Conservation (phyloP, 2,888 invertebrate genomes). For the Pandemis cinnamomeana region DNA sequence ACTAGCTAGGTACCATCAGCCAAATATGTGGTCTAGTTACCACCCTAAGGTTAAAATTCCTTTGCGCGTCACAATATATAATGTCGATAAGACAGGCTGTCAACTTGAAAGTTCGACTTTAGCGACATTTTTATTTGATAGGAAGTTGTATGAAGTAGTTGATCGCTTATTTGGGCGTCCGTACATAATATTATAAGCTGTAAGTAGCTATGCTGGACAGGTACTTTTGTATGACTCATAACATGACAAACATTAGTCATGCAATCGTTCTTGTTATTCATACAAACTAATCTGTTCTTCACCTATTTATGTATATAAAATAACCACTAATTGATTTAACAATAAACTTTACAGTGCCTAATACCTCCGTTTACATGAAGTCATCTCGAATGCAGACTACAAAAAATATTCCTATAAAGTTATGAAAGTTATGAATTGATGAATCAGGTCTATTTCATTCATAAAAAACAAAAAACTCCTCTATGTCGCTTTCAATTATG, state of each 20-base stretch:
- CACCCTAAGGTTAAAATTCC: too few species aligned
- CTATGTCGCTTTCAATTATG: conserved; percentile 15
- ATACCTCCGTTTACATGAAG: not conserved
- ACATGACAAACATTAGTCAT: not conserved
- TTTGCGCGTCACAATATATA: too few species aligned
- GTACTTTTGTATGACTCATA: conserved; percentile 26
- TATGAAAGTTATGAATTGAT: not conserved
- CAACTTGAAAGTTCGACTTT: too few species aligned
- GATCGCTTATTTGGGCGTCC: too few species aligned
- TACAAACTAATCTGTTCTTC: conserved; percentile 10
- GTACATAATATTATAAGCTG: too few species aligned
- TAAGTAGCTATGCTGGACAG: not conserved
- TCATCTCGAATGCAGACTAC: not conserved
- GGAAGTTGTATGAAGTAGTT: too few species aligned
- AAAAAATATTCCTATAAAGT: not conserved
- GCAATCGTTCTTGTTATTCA: conserved; percentile 19
- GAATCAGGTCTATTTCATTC: not conserved
- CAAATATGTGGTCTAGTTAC: too few species aligned
- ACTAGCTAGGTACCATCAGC: too few species aligned
- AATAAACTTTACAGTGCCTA: not conserved
- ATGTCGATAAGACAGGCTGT: too few species aligned
- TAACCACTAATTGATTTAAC: not conserved
- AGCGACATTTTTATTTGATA: too few species aligned
- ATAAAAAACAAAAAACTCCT: conserved; percentile 5
- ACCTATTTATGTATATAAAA: not conserved